phyloP scores from a whole-genome alignment of 2,797 vertebrate species.

The Crocodylus rhombifer region DNA sequence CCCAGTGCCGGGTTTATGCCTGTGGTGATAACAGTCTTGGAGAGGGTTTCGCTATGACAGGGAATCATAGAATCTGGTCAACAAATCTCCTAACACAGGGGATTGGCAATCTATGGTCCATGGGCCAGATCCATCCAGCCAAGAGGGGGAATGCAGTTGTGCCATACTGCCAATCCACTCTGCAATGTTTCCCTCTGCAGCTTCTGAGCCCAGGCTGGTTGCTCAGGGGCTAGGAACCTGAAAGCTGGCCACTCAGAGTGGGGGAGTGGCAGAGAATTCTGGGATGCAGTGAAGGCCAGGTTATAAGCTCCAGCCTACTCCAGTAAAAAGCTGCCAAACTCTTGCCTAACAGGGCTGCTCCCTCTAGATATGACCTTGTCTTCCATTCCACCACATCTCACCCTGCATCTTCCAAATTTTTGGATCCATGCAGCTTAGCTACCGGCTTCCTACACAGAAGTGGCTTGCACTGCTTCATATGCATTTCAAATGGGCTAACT shows the following conservation, averaged over 20 bases:
- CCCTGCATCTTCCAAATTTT: not conserved
- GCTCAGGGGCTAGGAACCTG: too few relatives aligned
- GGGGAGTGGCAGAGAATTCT: too few relatives aligned
- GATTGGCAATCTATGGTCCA: too few relatives aligned
- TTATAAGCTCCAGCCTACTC: too few relatives aligned
- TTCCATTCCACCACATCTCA: not conserved
- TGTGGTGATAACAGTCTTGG: not conserved
- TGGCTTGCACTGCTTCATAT: not conserved
- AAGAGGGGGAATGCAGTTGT: too few relatives aligned
- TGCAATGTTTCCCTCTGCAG: too few relatives aligned
- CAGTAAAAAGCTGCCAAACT: too few relatives aligned
- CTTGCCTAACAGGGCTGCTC: not conserved
- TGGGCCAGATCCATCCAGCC: too few relatives aligned
- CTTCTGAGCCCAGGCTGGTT: too few relatives aligned
- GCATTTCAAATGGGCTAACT: not conserved
- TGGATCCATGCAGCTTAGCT: not conserved
- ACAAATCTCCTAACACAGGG: not conserved
- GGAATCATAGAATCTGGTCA: not conserved
- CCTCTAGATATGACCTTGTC: not conserved
- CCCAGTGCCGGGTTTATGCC: not conserved
- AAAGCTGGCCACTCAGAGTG: too few relatives aligned
- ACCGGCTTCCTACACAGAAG: not conserved
- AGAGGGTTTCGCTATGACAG: not conserved
- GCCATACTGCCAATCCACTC: too few relatives aligned
- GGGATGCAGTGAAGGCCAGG: too few relatives aligned